These are phyloP conservation scores for Rhinolophus ferrumequinum DNA, from an alignment of 2,113 vertebrate genomes.

Conservation along the genomic window DNA sequence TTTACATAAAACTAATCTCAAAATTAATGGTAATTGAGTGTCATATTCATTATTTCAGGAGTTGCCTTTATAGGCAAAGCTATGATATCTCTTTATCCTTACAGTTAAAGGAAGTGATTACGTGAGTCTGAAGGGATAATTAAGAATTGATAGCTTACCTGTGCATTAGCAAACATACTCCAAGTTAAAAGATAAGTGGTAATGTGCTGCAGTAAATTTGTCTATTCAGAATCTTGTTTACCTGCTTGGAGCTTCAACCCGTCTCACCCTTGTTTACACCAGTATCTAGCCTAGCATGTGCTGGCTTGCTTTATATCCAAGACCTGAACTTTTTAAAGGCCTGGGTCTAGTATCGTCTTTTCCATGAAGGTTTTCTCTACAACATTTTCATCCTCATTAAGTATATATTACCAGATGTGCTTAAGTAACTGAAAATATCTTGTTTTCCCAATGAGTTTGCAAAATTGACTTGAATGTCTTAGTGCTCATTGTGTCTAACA, in stretches of 20 bases:
- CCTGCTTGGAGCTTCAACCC: neutral
- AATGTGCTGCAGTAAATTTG: neutral
- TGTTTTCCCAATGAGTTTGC: neutral
- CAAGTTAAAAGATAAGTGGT: neutral
- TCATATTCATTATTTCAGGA: neutral
- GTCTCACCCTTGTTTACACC: neutral
- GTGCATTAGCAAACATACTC: neutral
- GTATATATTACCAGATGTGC: neutral
- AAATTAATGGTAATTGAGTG: neutral
- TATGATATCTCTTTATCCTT: neutral
- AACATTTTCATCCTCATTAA: neutral
- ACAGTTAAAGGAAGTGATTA: neutral
- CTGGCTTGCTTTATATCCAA: neutral
- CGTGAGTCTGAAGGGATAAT: neutral
- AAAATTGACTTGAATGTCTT: neutral
- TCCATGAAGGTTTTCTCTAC: neutral
- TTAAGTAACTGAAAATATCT: neutral
- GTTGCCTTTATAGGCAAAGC: neutral
- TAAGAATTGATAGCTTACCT: neutral
- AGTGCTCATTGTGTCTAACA: neutral
- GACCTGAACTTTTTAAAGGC: neutral
- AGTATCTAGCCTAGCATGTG: neutral
- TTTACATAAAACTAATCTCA: slow-evolving; percentile 15
- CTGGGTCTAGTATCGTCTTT: neutral
- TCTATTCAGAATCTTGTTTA: neutral